These are phyloP conservation scores for Crotalus horridus DNA, from an alignment of 2,113 vertebrate genomes.

Conservation along the genomic window DNA sequence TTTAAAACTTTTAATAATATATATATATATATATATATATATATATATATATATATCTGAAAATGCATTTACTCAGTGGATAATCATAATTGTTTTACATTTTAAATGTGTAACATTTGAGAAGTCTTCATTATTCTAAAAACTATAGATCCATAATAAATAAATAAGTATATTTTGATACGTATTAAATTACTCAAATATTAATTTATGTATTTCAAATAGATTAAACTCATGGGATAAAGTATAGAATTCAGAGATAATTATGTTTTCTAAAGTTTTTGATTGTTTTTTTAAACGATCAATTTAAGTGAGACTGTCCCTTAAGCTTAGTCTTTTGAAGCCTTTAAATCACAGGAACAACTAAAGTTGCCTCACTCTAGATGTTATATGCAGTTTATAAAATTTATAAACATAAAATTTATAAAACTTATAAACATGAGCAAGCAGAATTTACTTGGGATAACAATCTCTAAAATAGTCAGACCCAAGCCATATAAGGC, in stretches of 20 bases:
- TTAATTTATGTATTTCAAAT: accelerated
- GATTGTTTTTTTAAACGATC: neutral
- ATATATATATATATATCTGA: neutral
- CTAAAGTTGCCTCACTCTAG: neutral
- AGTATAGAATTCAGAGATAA: neutral
- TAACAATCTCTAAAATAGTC: neutral
- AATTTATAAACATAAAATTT: neutral
- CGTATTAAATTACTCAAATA: neutral
- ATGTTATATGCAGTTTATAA: neutral
- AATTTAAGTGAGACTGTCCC: neutral
- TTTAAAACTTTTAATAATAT: too few species aligned
- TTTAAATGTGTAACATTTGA: slow-evolving; percentile 27
- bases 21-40: too few species aligned
- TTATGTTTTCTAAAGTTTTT: neutral
- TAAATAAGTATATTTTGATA: neutral
- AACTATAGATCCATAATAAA: neutral
- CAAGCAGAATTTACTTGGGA: neutral
- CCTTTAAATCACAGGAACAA: neutral
- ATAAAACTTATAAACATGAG: neutral
- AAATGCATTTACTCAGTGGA: neutral
- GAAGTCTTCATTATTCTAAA: neutral
- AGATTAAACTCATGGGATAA: neutral
- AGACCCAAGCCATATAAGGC: neutral
- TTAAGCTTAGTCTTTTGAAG: neutral
- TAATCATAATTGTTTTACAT: neutral